Evolutionary conservation across 2,888 invertebrate species (phyloP), one percentile per base, ranked within the genome.

Genomic region (Ryuthela nishihirai): DNA sequence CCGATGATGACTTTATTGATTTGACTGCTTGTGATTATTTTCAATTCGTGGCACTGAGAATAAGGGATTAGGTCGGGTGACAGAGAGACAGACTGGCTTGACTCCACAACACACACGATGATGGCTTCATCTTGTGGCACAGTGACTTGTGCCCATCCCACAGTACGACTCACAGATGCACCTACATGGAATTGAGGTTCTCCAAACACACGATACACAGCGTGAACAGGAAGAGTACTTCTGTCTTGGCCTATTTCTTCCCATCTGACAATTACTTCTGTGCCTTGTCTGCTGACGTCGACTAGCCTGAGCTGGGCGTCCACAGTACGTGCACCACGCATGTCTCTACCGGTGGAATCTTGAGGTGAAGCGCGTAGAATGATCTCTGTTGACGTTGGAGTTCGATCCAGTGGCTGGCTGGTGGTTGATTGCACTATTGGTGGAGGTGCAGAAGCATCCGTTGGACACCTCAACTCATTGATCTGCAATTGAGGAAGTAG

Each of bases 1-100:
- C 88, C 91, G 70, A 93, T 93, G 47, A 93, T 92, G 71, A 93
- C 90, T 76, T 91, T 92, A 77, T 93, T 93, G 88, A 92, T 90
- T 18, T 65, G 64, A 12, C 54, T 54, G n/a, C n/a, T n/a, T n/a
- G n/a, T n/a, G n/a, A n/a, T n/a, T n/a, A n/a, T n/a, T n/a, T n/a
- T 29, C 45, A 64, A 48, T 59, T 62, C 60, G 26, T 49, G 43
- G 41, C 54, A 54, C 17, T 60, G 60, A n/a, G 47, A 49, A 9
- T 50, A 18, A 2, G 60, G 54, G n/a, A 50, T 39, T 2, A 54
- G 34, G 4, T 21, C 43, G 4, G 50, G 38, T 0, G 54, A 54
- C 7, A 54, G 38, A 9, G 54, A 50, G 1, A 54, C 54, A 2
- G 54, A 49, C 24, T 54, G 54, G 1, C 54, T 49, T 9, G 53